Base-by-base conservation (phyloP, 2,888 invertebrate genomes). In the Zaprionus obscuricornis region DNA sequence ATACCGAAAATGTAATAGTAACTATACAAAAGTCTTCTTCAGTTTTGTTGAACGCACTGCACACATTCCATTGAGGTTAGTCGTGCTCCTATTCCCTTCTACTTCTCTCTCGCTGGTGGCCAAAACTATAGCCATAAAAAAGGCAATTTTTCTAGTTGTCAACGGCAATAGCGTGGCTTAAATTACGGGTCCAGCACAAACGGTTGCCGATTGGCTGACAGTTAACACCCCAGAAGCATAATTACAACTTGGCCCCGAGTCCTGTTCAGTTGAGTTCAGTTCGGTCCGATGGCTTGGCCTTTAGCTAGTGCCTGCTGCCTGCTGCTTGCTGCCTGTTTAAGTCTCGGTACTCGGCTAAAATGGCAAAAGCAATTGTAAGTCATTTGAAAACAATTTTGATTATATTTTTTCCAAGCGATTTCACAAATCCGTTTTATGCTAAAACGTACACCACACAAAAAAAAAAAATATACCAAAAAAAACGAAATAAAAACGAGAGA, bases 401-500 rank as follows among this genome's bases (percentile, higher is more conserved):
- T 87, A 78, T 86, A 75, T 85, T 87, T 83, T 86, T 87, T 87
- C 87, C 85, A 76, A 87, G 54, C 87, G 85, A 87, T 87, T 87
- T 86, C 82, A 77, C 82, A 87, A 87, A 87, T 83, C 76, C 74
- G 74, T 74, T 74, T 82, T 77, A 84, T 85, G 78, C 70, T 66
- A 63, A 67, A 50, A 47, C 69, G 24, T 52, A 40, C 20, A 45
- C 39, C 14, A 13, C 18, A 33, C 10, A 24, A 39, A 26, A 36
- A 6, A 22, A n/a, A 22, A 45, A 8, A 6, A n/a, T 8, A 24
- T 6, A 24, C n/a, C n/a, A 20, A 2, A n/a, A 40, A 16, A 29
- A 46, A 46, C n/a, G n/a, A n/a, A n/a, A n/a, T n/a, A n/a, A n/a
- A n/a, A n/a, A n/a, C n/a, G n/a, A n/a, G n/a, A n/a, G n/a, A n/a